These are phyloP conservation scores for Lophotriccus pileatus DNA, from an alignment of 2,797 vertebrate species.

Conservation along the genomic window DNA sequence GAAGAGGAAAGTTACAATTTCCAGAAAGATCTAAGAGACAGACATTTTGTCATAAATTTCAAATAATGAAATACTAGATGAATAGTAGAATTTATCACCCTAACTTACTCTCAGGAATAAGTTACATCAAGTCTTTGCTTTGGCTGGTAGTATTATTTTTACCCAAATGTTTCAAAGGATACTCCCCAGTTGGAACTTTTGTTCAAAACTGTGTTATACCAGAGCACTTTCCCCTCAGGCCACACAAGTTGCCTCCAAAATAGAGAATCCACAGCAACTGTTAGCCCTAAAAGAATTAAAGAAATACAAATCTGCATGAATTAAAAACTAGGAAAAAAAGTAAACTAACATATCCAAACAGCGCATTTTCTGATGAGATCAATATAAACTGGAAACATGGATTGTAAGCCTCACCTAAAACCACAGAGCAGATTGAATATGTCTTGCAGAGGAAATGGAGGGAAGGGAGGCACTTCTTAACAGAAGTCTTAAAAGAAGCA, in stretches of 20 bases:
- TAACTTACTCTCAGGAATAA: background rate
- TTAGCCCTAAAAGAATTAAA: constrained; percentile 78
- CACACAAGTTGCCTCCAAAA: constrained; percentile 90
- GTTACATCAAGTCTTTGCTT: background rate
- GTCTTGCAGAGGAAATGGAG: background rate
- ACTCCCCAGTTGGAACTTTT: constrained; percentile 97
- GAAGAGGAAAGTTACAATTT: background rate
- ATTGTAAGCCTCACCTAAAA: background rate
- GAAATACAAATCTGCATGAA: background rate
- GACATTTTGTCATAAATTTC: background rate
- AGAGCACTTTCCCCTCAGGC: constrained; percentile 95
- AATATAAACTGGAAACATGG: background rate
- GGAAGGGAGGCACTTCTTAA: background rate
- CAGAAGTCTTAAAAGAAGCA: background rate
- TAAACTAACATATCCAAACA: background rate
- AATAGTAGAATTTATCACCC: background rate
- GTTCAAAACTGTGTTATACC: constrained; percentile 94
- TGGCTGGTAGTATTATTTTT: background rate
- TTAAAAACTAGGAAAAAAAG: background rate
- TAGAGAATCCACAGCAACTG: constrained; percentile 84
- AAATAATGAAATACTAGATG: background rate
- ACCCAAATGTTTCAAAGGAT: constrained; percentile 83
- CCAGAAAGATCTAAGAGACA: background rate
- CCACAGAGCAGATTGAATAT: background rate
- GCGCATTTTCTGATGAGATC: background rate